phyloP scores from a whole-genome alignment of 2,113 vertebrate genomes.

The Trematomus loennbergii region DNA sequence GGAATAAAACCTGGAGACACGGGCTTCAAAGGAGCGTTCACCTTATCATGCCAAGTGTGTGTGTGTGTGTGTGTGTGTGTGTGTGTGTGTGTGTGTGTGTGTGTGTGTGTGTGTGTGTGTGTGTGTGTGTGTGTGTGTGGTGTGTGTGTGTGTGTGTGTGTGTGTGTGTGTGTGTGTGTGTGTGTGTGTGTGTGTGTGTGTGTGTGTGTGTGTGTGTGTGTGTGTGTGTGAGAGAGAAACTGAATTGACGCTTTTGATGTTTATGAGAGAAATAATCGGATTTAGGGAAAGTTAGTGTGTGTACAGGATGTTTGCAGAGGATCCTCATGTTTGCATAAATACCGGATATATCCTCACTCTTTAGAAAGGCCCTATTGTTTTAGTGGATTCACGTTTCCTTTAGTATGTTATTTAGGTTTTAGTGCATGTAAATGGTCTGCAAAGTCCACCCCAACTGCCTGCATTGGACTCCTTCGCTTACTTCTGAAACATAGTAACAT shows the following conservation, averaged over 20 bases:
- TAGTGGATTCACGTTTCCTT: no score
- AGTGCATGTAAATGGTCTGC: no score
- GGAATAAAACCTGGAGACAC: slow-evolving; percentile 3
- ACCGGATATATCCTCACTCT: slow-evolving; percentile 7
- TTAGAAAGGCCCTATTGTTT: not conserved
- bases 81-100: not conserved
- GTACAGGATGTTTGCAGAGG: slow-evolving; percentile 4
- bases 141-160: not conserved
- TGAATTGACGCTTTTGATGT: slow-evolving; percentile 35
- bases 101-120: not conserved
- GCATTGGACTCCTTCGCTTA: no score
- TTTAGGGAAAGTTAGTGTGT: not conserved
- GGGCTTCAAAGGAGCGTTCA: slow-evolving; percentile 22
- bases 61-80: not conserved
- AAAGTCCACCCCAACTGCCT: no score
- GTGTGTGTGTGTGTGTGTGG: not conserved
- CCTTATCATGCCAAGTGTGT: slow-evolving; percentile 10
- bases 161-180: not conserved
- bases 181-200: slow-evolving; percentile 1
- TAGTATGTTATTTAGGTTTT: no score
- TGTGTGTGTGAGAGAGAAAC: not conserved
- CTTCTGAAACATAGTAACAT: no score
- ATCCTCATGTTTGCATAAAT: not conserved
- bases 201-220: no score
- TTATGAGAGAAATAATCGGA: slow-evolving; percentile 28